phyloP scores from a whole-genome alignment of 2,888 invertebrate genomes.

The Dyspetes luteomarginatus region DNA sequence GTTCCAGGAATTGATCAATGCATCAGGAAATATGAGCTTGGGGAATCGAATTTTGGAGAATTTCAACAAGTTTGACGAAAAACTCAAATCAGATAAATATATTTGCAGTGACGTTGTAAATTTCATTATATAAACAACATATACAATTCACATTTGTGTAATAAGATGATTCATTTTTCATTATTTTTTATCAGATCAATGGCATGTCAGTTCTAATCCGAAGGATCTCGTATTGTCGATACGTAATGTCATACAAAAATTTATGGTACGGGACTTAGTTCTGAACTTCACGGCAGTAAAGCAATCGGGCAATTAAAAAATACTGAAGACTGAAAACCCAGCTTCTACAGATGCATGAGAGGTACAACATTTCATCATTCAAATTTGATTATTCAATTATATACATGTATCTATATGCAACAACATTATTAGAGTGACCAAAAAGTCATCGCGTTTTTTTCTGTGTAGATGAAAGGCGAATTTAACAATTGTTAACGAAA shows the following conservation, averaged over 20 bases:
- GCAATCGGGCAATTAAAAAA: not conserved
- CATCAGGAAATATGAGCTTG: not conserved
- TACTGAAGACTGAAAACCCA: not conserved
- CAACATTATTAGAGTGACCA: not conserved
- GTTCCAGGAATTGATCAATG: not conserved
- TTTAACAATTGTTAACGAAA: no score
- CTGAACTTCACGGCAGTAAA: constrained; percentile 8
- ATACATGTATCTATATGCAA: not conserved
- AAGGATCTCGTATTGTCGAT: not conserved
- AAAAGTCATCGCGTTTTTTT: no score
- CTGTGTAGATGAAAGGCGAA: not conserved
- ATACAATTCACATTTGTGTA: not conserved
- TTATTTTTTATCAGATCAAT: constrained; percentile 3
- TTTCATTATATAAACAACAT: constrained; percentile 1
- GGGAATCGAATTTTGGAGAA: constrained; percentile 24
- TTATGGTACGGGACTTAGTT: not conserved
- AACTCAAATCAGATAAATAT: constrained; percentile 7
- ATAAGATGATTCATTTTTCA: constrained; percentile 19
- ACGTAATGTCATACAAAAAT: constrained; percentile 12
- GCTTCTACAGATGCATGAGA: constrained; percentile 14
- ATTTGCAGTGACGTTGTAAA: constrained; percentile 36
- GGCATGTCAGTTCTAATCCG: not conserved
- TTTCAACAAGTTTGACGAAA: constrained; percentile 31
- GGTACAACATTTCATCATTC: constrained; percentile 7
- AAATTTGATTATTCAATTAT: not conserved